Base-by-base conservation (phyloP, 2,113 vertebrate species). In the Chascanopsetta lugubris region DNA sequence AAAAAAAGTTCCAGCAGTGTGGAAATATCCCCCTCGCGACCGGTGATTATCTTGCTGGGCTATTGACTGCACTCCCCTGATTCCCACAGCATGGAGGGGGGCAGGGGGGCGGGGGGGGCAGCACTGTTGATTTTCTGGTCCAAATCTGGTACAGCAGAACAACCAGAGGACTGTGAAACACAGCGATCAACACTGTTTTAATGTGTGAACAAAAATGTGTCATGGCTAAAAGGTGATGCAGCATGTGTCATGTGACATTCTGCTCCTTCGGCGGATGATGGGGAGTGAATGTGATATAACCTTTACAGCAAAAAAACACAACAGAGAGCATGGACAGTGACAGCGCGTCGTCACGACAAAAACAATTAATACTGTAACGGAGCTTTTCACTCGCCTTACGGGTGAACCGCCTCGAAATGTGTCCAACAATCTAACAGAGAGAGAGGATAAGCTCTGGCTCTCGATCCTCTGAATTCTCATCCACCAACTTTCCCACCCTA, bases 401-500 rank as follows among this genome's bases (percentile, higher is more conserved):
- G 13, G 51, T 8, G 20, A 36, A 36, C 27, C n/a, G 20, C 50
- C 8, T 21, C 32, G 11, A 15, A 1, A 24, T 22, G 51, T 56
- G 18, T 56, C 34, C 42, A 75, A 75, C 48, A 72, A 56, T 63
- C 61, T 18, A 26, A 25, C 42, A 62, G 59, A 73, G 57, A 68
- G 48, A 38, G 38, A 45, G 61, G 11, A 56, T 55, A 71, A 72
- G 59, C 43, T 77, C 48, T 82, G 76, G 68, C 77, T 59, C 53
- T 59, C 3, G 1, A 62, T 29, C 63, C 27, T 75, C 29, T 53
- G 75, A 79, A 77, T 63, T 56, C 53, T 46, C 42, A 26, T 4
- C 26, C 30, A 21, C 36, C 72, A 62, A 80, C 66, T 66, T 85
- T 73, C 73, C 72, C 74, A 84, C 70, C 58, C 46, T 49, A 43